phyloP scores from a whole-genome alignment of 2,113 vertebrate species.

The Seriola dumerili region DNA sequence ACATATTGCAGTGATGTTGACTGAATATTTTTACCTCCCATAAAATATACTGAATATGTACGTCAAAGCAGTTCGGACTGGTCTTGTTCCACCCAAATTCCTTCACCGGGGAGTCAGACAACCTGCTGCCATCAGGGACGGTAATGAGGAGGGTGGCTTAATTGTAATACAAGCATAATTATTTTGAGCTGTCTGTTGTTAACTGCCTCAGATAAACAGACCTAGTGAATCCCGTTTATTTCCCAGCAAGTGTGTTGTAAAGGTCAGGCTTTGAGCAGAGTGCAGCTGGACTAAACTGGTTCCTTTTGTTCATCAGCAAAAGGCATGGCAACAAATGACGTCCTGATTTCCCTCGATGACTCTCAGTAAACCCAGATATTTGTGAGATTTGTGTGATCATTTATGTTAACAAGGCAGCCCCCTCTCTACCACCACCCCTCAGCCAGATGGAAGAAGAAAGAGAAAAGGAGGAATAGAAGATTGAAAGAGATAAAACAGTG shows the following conservation, averaged over 20 bases:
- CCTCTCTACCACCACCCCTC: background rate
- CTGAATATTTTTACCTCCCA: constrained; percentile 11
- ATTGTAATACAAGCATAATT: constrained; percentile 57
- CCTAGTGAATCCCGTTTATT: constrained; percentile 49
- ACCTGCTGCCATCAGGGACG: constrained; percentile 21
- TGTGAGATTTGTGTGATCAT: constrained; percentile 36
- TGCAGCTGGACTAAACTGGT: constrained; percentile 44
- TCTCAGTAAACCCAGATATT: constrained; percentile 18
- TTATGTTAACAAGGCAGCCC: constrained; percentile 36
- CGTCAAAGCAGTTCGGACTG: constrained; percentile 12
- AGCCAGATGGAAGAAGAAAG: constrained; percentile 21
- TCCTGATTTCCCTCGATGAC: constrained; percentile 12
- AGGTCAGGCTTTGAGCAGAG: constrained; percentile 58
- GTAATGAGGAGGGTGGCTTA: constrained; percentile 49
- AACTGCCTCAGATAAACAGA: constrained; percentile 58
- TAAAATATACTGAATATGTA: constrained; percentile 25
- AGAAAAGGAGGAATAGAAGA: constrained; percentile 15
- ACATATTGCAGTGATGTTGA: constrained; percentile 13
- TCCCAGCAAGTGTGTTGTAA: constrained; percentile 46
- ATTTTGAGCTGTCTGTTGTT: constrained; percentile 55
- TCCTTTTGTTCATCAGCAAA: constrained; percentile 3
- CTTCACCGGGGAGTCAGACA: constrained; percentile 39
- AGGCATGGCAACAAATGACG: background rate
- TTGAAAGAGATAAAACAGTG: constrained; percentile 56
- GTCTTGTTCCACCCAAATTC: constrained; percentile 26